These are phyloP conservation scores for Astyanax mexicanus DNA, from an alignment of 2,797 vertebrate species.

Conservation along the genomic window DNA sequence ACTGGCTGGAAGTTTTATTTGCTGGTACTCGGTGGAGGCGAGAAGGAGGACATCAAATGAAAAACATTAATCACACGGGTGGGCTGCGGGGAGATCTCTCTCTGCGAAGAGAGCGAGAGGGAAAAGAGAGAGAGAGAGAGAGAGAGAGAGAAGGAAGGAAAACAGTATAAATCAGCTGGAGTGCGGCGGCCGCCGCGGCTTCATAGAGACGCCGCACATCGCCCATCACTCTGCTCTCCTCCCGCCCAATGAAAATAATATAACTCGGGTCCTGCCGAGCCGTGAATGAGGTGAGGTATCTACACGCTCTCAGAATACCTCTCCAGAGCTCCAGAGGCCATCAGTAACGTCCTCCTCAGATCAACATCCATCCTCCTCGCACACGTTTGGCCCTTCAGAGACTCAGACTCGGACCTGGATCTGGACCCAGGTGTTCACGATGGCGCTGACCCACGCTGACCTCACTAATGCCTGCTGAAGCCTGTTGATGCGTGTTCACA, in stretches of 20 bases:
- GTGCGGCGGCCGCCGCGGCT: conserved; percentile 63
- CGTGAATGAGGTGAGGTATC: conserved; percentile 24
- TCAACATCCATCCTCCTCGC: conserved; percentile 19
- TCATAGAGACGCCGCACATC: conserved; percentile 66
- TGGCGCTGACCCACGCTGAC: background rate
- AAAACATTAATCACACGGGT: conserved; percentile 86
- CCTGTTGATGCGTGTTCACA: conserved; percentile 19
- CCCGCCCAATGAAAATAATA: conserved; percentile 43
- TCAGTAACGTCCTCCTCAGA: conserved; percentile 21
- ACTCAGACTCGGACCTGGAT: background rate
- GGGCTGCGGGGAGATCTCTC: conserved; percentile 83
- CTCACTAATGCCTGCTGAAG: background rate
- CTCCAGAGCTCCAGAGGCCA: conserved; percentile 6
- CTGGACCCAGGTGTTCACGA: background rate
- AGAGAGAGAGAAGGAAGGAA: conserved; percentile 47
- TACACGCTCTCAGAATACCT: conserved; percentile 26
- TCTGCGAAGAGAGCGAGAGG: conserved; percentile 73
- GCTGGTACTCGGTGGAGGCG: conserved; percentile 78
- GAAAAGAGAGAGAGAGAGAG: conserved; percentile 29
- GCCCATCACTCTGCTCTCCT: conserved; percentile 72
- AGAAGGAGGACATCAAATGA: conserved; percentile 83
- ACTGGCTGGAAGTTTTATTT: conserved; percentile 81
- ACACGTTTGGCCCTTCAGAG: background rate
- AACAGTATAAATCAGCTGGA: conserved; percentile 75
- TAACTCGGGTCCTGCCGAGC: conserved; percentile 6